phyloP scores from a whole-genome alignment of 2,113 vertebrate genomes.

The Dendrocopos noguchii region DNA sequence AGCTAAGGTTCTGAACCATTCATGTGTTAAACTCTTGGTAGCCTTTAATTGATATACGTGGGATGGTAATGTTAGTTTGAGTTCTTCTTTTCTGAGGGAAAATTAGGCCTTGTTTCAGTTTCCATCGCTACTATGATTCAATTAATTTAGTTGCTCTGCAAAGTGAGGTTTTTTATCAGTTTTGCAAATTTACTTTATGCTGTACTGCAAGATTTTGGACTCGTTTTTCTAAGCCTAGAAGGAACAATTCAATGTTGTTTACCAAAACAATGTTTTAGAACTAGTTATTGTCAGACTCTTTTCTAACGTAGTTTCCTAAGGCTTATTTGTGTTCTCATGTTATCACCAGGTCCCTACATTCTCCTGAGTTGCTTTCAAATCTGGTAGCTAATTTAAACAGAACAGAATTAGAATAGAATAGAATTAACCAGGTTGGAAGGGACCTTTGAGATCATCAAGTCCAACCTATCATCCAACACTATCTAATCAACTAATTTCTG shows the following conservation, averaged over 20 bases:
- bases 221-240: neutral
- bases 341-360: neutral
- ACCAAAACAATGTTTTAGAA: neutral
- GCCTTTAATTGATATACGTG: neutral
- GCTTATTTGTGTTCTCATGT: neutral
- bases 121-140: conserved; percentile 8
- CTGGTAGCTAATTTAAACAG: neutral
- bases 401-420: no score
- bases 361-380: neutral
- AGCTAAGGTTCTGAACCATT: neutral
- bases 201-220: neutral
- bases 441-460: no score
- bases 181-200: neutral
- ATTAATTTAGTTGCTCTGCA: neutral
- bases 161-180: neutral
- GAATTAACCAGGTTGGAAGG: no score
- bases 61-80: neutral
- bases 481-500: no score
- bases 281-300: neutral
- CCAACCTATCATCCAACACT: no score
- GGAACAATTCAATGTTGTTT: neutral
- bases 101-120: neutral
- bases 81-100: neutral
- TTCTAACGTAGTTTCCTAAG: neutral
- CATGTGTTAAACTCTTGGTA: neutral